Percentiles rank a stretch among this genome's conserved stretches.
Evolutionary conservation across 23 tunicate species (phyloP).

Genomic region (Trididemnum clinides): DNA sequence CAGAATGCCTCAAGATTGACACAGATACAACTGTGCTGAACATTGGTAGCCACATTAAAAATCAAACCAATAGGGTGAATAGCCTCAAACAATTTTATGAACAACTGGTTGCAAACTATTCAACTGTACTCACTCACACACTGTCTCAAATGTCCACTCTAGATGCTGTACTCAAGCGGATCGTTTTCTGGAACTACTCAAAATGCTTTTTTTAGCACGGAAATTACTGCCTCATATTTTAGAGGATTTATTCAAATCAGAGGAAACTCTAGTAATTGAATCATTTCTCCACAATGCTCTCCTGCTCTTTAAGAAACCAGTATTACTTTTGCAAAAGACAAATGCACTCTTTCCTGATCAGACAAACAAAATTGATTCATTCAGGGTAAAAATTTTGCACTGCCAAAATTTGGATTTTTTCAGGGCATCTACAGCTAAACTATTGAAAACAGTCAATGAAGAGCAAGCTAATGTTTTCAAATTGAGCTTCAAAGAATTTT

Average conservation of each 20-base stretch:
- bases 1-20: not conserved
- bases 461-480: not conserved
- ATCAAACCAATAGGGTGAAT: not conserved
- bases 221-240: not conserved
- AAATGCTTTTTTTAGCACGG: not conserved
- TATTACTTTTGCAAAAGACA: not conserved
- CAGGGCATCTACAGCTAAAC: not conserved
- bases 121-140: not conserved
- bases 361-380: not conserved
- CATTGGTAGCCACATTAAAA: not conserved
- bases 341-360: not conserved
- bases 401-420: not conserved
- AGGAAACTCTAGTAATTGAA: not conserved
- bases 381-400: not conserved
- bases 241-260: not conserved
- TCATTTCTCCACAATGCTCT: not conserved
- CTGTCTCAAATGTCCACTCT: not conserved
- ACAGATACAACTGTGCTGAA: not conserved
- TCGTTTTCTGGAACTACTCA: not conserved
- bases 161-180: not conserved
- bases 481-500: not conserved
- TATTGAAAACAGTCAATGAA: not conserved
- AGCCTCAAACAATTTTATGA: too few species aligned
- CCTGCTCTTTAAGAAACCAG: not conserved
- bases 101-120: too few species aligned